Base-by-base conservation (phyloP, 92 coral and sea anemone genomes). In the Zoanthus sansibaricus region DNA sequence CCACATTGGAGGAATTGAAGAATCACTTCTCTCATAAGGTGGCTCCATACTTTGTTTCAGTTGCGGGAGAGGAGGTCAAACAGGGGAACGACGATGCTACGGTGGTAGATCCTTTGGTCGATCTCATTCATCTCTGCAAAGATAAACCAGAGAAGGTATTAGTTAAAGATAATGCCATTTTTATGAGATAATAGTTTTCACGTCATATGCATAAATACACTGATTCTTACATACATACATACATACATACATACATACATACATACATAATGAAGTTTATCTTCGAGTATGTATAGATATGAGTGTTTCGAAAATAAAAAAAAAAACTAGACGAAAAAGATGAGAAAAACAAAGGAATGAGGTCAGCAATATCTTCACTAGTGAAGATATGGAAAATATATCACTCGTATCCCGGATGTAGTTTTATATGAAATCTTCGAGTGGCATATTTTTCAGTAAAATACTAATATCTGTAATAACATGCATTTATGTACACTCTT, bases 101-200 rank as follows among this genome's bases (percentile, higher is more conserved):
- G 64, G 64, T 56, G 64, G 64, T 15, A 56, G 20, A 56, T 56
- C 64, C 64, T 56, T 56, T 56, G 64, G 64, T 56, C 4, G 64
- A 56, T 56, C 16, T 56, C 64, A 12, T 56, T 56, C 64, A 13
- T 56, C 64, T 56, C 64, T 56, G 64, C 14, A 56, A 56, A 56
- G 64, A 56, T 56, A 56, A 56, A 56, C 64, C 20, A 56, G 64
- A 56, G 64, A 56, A 56, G 64, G 64, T 56, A 56, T 56, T 56
- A 56, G 64, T 9, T 56, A 56, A 56, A 56, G 64, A 56, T 56
- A 56, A 56, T 56, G 64, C 5, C 14, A 13, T 56, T 56, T 56
- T 56, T 52, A 56, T 56, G 14, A 56, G 17, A 10, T 56, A 13
- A 15, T 54, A 54, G 59, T 54, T 54, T 54, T 54, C 59, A 54